A percentile compares a stretch with the other conserved stretches of the same genome.
phyloP scores from a whole-genome alignment of 2,888 invertebrate species.

The Hypolimnas misippus region DNA sequence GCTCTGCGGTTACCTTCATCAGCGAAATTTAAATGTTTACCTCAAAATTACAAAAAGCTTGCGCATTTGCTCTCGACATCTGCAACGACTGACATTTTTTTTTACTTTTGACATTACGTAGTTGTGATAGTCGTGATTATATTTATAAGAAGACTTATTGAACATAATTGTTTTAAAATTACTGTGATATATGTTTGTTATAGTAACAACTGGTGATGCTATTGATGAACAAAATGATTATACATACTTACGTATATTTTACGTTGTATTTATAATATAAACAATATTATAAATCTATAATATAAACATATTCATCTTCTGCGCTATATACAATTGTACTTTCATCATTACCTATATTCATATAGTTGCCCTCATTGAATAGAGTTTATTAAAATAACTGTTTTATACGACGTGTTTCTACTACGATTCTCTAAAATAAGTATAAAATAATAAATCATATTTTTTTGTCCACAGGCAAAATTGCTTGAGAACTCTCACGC shows the following conservation, averaged over 20 bases:
- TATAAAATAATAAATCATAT: not conserved
- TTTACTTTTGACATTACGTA: not conserved
- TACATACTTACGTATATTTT: not conserved
- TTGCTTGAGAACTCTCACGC: slow-evolving; percentile 96
- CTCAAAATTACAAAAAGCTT: slow-evolving; percentile 42
- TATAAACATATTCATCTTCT: too few species aligned
- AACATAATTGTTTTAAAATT: not conserved
- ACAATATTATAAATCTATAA: not conserved
- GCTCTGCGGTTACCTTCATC: slow-evolving; percentile 45
- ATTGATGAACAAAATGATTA: not conserved
- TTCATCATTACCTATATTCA: too few species aligned
- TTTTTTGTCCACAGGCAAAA: slow-evolving; percentile 89
- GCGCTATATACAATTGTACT: too few species aligned
- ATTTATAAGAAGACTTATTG: not conserved
- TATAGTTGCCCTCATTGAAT: too few species aligned
- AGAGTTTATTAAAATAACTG: too few species aligned
- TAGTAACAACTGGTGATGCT: too few species aligned
- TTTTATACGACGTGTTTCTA: too few species aligned
- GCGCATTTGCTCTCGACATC: slow-evolving; percentile 43
- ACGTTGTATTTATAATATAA: not conserved
- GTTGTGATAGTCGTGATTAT: not conserved
- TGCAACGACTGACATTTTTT: slow-evolving; percentile 24
- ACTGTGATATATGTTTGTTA: too few species aligned
- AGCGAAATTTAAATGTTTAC: slow-evolving; percentile 40
- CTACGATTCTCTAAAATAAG: too few species aligned